A percentile compares a stretch with the other conserved stretches of the same genome.
phyloP scores from a whole-genome alignment of 2,113 vertebrate genomes.

The Pantherophis guttatus region DNA sequence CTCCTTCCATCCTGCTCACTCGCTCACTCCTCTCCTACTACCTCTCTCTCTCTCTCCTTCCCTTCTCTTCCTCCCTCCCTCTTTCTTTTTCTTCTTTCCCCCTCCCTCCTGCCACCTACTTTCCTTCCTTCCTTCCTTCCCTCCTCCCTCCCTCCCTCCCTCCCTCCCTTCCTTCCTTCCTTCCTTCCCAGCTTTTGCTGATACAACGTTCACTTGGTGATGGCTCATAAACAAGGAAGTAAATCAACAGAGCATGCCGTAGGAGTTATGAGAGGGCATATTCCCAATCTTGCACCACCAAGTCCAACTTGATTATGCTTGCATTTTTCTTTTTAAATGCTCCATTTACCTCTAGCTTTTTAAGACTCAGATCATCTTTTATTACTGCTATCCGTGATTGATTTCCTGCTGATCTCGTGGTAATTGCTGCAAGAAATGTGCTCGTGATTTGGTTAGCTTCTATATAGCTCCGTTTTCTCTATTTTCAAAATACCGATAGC shows the following conservation, averaged over 20 bases:
- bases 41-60: fast-evolving
- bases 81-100: no score
- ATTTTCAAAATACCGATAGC: background rate
- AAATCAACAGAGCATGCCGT: no score
- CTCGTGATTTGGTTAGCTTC: background rate
- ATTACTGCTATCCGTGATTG: background rate
- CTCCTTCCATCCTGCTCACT: no score
- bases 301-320: background rate
- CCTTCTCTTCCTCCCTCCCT: no score
- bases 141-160: no score
- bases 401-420: background rate
- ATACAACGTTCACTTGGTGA: background rate
- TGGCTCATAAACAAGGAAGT: no score
- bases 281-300: background rate
- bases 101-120: no score
- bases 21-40: no score
- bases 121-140: no score
- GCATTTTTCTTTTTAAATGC: background rate
- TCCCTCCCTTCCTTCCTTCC: background rate
- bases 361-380: background rate
- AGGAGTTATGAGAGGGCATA: background rate
- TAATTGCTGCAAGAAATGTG: background rate
- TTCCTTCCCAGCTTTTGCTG: background rate
- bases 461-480: background rate
- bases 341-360: background rate